Evolutionary conservation across 2,797 vertebrate species (phyloP), one percentile per base, ranked within the genome.

Genomic region (Heliangelus exortis): DNA sequence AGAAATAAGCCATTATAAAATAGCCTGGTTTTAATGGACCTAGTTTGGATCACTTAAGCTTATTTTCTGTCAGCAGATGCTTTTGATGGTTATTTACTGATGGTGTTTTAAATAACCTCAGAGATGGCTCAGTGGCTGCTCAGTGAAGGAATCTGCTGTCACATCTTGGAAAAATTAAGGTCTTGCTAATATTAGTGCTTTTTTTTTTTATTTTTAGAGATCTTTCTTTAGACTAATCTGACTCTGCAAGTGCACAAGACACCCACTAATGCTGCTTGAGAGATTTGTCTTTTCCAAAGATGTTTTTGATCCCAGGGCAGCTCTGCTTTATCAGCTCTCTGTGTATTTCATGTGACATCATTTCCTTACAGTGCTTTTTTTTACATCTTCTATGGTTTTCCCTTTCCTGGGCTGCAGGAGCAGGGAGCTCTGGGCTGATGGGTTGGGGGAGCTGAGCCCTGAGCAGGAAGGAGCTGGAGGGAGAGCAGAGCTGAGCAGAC

Each of bases 331-430:
- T 28, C 50, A 15, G 15, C 7, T 20, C 34, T 53, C 43, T 36
- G 50, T 8, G 5, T 23, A 15, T 4, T 13, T 26, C 1, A 10
- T 22, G 10, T 50, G 48, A 22, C 11, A 3, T 3, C 2, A 1
- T 16, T 33, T 33, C 15, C 59, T 23, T 39, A 13, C 2, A 2
- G 0, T 11, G 22, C 31, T 4, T 6, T 26, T 26, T n/a, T 57
- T 12, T 10, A 15, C 3, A 12, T 17, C 47, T 66, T 25, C 28
- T 31, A 0, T 22, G 1, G 15, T 53, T 65, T 21, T 11, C 7
- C 39, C 41, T 71, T 48, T 20, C 33, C 14, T 9, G 39, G n/a
- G 55, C 26, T 4, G 2, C 1, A 12, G 12, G 63, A n/a, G 41
- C 61, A n/a, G 26, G 34, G 31, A 17, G 15, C 55, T 31, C 3